Evolutionary conservation across 1,140 invertebrate genomes (phyloP).

Genomic region (Ostrea denselamellosa): DNA sequence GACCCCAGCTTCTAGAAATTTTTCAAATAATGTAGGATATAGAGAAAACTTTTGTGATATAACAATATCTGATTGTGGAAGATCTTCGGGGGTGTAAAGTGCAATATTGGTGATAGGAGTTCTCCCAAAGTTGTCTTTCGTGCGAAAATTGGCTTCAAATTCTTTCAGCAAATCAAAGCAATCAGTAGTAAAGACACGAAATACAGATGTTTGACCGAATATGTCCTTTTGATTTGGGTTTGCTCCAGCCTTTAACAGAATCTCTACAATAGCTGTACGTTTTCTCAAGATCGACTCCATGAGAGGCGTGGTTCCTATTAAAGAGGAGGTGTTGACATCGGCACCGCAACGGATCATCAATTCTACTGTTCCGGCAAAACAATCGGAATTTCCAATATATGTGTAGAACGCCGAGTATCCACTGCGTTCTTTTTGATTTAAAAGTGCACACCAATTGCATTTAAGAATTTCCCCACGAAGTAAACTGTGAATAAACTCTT

Average conservation of each 20-base stretch:
- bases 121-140: slow-evolving; percentile 30
- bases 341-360: neutral
- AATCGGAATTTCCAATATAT: neutral
- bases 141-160: neutral
- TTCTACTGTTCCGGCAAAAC: neutral
- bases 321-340: neutral
- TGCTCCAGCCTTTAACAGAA: slow-evolving; percentile 23
- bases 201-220: slow-evolving; percentile 43
- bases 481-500: neutral
- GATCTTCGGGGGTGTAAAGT: neutral
- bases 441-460: neutral
- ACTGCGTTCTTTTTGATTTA: slow-evolving; percentile 3
- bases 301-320: neutral
- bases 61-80: neutral
- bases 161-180: slow-evolving; percentile 18
- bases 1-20: neutral
- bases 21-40: neutral
- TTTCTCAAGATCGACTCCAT: neutral
- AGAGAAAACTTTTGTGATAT: neutral
- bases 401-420: neutral
- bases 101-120: neutral
- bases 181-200: neutral
- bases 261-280: neutral
- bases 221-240: slow-evolving; percentile 41
- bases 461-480: neutral